Evolutionary conservation across 1,140 invertebrate species (phyloP).

Genomic region (Aradophagus sp.): DNA sequence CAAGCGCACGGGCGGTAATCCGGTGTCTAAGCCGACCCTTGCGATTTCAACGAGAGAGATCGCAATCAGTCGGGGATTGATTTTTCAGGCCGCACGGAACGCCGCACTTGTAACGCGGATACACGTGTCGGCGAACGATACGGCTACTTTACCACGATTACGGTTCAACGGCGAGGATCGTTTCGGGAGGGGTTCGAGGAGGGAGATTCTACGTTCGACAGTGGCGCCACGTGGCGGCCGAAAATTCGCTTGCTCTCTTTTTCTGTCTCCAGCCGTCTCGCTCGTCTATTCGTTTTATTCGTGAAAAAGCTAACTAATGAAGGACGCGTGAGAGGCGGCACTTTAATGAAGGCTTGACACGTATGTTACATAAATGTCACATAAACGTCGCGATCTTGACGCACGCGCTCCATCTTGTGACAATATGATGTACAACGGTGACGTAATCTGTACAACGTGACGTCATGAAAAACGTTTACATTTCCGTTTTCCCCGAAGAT

Average conservation of each 20-base stretch:
- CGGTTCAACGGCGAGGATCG: no score
- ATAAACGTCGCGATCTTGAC: constrained; percentile 39
- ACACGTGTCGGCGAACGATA: constrained; percentile 44
- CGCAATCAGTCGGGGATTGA: constrained; percentile 58
- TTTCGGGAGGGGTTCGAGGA: background rate
- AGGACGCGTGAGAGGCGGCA: constrained; percentile 6
- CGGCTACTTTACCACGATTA: constrained; percentile 39
- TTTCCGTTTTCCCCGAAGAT: background rate
- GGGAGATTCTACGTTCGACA: no score
- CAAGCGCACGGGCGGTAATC: constrained; percentile 33
- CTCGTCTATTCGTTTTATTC: no score
- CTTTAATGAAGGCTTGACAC: constrained; percentile 26
- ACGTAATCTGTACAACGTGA: constrained; percentile 10
- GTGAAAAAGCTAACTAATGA: no score
- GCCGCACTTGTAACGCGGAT: constrained; percentile 40
- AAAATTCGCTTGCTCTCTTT: no score
- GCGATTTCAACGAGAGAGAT: constrained; percentile 57
- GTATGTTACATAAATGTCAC: constrained; percentile 44
- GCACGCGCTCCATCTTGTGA: constrained; percentile 14
- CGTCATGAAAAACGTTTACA: constrained; percentile 18
- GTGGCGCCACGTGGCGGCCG: constrained; percentile 10
- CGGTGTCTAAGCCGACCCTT: constrained; percentile 38
- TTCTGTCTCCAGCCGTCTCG: no score
- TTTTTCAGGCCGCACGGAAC: constrained; percentile 49
- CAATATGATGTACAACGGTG: constrained; percentile 35